Conservation (phyloP, 2,888 invertebrate species). For the Lottia gigantea region DNA sequence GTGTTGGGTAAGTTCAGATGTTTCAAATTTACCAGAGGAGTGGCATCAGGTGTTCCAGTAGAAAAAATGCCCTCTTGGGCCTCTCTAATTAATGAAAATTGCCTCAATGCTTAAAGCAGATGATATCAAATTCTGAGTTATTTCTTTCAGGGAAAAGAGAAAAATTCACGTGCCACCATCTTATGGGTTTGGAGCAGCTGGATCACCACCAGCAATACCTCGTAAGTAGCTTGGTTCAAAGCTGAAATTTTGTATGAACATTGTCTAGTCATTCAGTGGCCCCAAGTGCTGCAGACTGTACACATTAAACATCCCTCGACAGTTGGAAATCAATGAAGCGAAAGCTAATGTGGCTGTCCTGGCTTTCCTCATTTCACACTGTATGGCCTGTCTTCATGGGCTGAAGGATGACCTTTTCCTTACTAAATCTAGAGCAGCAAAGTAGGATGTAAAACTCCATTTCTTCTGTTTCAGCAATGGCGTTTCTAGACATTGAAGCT, state of each 20-base stretch:
- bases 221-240: not conserved
- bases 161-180: not conserved
- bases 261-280: no score
- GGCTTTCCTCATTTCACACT: no score
- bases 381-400: not conserved
- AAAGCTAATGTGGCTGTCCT: no score
- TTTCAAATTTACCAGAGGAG: not conserved
- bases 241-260: no score
- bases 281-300: no score
- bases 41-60: no score
- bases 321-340: no score
- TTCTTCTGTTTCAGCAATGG: not conserved
- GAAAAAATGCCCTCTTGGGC: no score
- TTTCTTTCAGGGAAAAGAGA: not conserved
- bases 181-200: not conserved
- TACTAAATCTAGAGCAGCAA: not conserved
- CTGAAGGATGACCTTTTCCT: not conserved
- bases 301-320: no score
- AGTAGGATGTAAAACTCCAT: conserved; percentile 5
- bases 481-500: not conserved
- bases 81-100: no score
- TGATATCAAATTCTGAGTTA: no score
- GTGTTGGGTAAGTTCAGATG: not conserved
- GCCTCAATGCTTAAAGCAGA: no score
- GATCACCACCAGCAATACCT: not conserved